phyloP scores from a whole-genome alignment of 1,140 invertebrate species.

The Tetragonula clypearis region DNA sequence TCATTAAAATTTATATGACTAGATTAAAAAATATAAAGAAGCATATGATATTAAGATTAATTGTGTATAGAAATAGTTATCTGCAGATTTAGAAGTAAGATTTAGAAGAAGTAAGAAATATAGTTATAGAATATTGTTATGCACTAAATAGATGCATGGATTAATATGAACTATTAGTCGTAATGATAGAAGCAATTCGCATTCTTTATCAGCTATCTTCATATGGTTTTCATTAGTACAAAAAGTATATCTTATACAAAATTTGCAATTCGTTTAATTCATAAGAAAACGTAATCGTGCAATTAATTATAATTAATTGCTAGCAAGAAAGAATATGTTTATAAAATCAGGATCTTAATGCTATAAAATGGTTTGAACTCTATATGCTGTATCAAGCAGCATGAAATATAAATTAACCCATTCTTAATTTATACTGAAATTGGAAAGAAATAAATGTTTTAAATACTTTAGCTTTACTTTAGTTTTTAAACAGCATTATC shows the following conservation, averaged over 20 bases:
- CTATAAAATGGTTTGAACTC: neutral
- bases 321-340: slow-evolving; percentile 9
- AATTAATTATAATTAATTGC: slow-evolving; percentile 26
- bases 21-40: slow-evolving; percentile 25
- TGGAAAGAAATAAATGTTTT: neutral
- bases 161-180: slow-evolving; percentile 6
- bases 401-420: slow-evolving; percentile 35
- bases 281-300: slow-evolving; percentile 9
- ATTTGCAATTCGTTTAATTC: neutral
- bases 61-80: neutral
- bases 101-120: neutral
- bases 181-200: slow-evolving; percentile 33
- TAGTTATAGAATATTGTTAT: neutral
- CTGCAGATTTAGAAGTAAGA: neutral
- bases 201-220: slow-evolving; percentile 3
- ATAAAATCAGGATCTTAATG: slow-evolving; percentile 6
- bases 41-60: slow-evolving; percentile 22
- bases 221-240: neutral
- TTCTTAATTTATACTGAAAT: neutral
- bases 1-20: slow-evolving; percentile 16
- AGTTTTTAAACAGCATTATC: neutral
- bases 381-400: neutral
- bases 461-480: no score
- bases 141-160: slow-evolving; percentile 18
- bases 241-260: neutral